phyloP scores from a whole-genome alignment of 37 sponge, comb jelly and placozoan species.

The Hormiphora californensis region DNA sequence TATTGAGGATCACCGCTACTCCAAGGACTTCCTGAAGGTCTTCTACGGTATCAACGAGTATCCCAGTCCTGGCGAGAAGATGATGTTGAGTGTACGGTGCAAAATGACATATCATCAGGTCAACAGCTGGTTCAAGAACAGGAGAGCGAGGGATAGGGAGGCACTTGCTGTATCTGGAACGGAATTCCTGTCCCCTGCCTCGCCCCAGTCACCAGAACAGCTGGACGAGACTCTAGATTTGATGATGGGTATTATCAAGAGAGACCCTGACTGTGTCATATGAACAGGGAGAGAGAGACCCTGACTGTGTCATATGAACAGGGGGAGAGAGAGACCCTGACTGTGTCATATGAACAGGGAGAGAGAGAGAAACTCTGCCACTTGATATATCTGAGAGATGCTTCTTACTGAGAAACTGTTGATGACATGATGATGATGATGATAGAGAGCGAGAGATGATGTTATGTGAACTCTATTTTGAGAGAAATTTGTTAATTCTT shows the following conservation, averaged over 20 bases:
- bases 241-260: background rate
- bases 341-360: no score
- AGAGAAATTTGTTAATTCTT: no score
- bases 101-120: constrained; percentile 46
- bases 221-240: constrained; percentile 27
- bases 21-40: constrained; percentile 48
- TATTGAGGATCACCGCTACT: background rate
- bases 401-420: no score
- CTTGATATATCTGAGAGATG: no score
- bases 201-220: constrained; percentile 11
- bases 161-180: background rate
- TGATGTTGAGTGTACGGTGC: constrained; percentile 1
- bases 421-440: no score
- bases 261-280: background rate
- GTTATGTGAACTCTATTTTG: no score
- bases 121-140: constrained; percentile 56
- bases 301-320: no score
- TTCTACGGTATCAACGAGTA: constrained; percentile 55
- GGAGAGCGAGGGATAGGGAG: constrained; percentile 49
- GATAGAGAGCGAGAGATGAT: no score
- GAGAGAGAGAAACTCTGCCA: no score
- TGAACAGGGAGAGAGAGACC: no score
- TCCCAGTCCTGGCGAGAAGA: constrained; percentile 3
- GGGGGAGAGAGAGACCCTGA: background rate
- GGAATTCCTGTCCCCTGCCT: no score